Evolutionary conservation across 1,140 invertebrate species (phyloP), one percentile per base, ranked within the genome.

Genomic region (Limonius californicus): DNA sequence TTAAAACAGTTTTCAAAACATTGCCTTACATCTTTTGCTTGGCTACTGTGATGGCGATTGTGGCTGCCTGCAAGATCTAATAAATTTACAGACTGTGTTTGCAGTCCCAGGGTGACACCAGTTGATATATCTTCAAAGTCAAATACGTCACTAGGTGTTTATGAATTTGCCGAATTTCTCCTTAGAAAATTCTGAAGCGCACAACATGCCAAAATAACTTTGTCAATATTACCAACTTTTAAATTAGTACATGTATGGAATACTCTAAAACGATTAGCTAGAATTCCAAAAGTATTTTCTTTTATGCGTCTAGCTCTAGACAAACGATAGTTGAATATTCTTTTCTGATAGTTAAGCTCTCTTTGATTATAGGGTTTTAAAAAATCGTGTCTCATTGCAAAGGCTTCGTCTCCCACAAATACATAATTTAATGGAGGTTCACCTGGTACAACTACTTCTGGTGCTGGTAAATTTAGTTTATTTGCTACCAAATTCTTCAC

Each of bases 201-300:
- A 21, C 23, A 56, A 15, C 30, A 9, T n/a, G 50, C 54, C 14
- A 32, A 16, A 12, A 56, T 18, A 9, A 56, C 54, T 14, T 14
- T 56, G 2, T 56, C 23, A 19, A 56, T 21, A 35, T 56, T 56
- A 9, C 19, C 3, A 8, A 56, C 14, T 16, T 56, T 56, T 27
- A 56, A 32, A 56, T 56, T 56, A 30, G 32, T 56, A 19, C 12
- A 7, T n/a, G 23, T 32, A 16, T 56, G 23, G 16, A 43, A 58
- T 35, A 72, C 78, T 78, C 68, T 80, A 78, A 20, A 79, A 3
- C 68, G n/a, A 72, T 16, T 15, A 20, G 56, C 56, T 35, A 58
- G 14, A 43, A 58, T 58, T 58, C 39, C 56, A 27, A 58, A 58
- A n/a, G 32, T 45, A 19, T 58, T 58, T 58, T 58, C 56, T 8